phyloP scores from a whole-genome alignment of 2,113 vertebrate genomes.

The Oncorhynchus keta region DNA sequence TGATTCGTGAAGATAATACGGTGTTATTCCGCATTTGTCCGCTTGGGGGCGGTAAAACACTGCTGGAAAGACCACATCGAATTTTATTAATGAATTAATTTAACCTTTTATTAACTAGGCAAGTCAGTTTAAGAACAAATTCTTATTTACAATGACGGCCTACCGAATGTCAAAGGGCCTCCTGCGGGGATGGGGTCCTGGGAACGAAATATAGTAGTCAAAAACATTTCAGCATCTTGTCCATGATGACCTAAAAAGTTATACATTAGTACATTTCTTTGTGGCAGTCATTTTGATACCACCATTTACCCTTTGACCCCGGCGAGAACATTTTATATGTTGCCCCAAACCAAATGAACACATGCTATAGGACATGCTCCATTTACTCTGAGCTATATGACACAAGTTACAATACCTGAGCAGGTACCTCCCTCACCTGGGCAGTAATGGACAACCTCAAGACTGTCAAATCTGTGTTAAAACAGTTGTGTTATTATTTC shows the following conservation, averaged over 20 bases:
- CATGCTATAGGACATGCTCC: background rate
- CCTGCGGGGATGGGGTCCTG: no score
- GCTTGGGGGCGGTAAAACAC: background rate
- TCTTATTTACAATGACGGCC: no score
- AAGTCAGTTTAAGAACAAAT: no score
- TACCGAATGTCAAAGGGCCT: no score
- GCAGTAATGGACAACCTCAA: background rate
- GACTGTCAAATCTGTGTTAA: background rate
- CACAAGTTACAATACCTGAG: background rate
- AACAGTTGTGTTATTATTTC: background rate
- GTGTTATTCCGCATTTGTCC: background rate
- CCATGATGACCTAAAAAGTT: background rate
- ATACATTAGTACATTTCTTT: background rate
- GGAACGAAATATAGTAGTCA: no score
- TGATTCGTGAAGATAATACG: background rate
- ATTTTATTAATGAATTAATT: background rate
- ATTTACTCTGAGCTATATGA: background rate
- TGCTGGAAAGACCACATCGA: background rate
- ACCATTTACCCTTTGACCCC: background rate
- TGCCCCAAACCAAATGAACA: background rate
- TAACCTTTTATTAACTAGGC: no score
- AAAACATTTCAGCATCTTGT: background rate
- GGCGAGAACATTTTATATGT: background rate
- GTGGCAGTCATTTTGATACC: background rate
- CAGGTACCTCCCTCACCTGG: background rate